Base-by-base conservation (phyloP, 2,113 vertebrate genomes). In the Perognathus longimembris region DNA sequence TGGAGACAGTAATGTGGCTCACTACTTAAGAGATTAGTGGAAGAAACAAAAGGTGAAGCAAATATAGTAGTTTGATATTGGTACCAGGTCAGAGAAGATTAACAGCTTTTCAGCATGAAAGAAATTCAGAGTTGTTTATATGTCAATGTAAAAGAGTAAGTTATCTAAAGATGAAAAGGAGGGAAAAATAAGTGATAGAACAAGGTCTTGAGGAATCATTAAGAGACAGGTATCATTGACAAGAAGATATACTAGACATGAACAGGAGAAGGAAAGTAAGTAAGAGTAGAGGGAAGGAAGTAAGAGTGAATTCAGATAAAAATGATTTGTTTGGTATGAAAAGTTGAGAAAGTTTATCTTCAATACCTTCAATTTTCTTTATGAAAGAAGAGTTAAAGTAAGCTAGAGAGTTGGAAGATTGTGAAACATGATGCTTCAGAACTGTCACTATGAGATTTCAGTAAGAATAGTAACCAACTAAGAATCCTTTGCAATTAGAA, bases 61-160 rank as follows among this genome's bases (percentile, higher is more conserved):
- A 45, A 7, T n/a, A 26, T 84, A 54, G 18, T 67, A 81, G 26
- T 5, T 78, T 85, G 42, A 92, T 17, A 20, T 7, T 12, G 50
- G 70, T 82, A 3, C 24, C 70, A n/a, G n/a, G 17, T 38, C 32
- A 89, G 40, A 82, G 36, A 71, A 9, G 9, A 15, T 50, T 88
- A 83, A 38, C 86, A 59, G 89, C 86, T 91, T 92, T 78, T 96
- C 36, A 87, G 15, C n/a, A 74, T 36, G 77, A 94, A 36, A 84
- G 20, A 20, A 90, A 74, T 38, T 78, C 85, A 63, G 7, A 83
- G 40, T 36, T 96, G 30, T 75, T 94, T 81, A 63, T 86, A 54
- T 89, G 36, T 54, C 9, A 18, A 63, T 42, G 32, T 71, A 66
- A 85, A 71, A 5, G 26, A 18, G 12, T 40, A 81, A 91, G 30